These are phyloP conservation scores for Pteropus rufus DNA, from an alignment of 2,797 vertebrate species.

Conservation along the genomic window DNA sequence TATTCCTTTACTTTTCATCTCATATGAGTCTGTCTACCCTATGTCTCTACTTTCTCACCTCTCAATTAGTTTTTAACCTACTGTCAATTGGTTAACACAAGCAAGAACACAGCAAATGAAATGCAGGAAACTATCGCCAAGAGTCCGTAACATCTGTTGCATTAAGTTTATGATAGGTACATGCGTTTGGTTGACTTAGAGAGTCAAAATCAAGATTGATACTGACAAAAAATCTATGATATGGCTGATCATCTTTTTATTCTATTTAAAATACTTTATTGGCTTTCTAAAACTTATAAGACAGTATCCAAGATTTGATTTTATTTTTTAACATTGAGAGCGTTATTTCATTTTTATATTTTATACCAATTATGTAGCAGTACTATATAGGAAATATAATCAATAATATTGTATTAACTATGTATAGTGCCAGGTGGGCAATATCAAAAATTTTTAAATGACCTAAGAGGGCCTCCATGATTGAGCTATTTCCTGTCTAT, in stretches of 20 bases:
- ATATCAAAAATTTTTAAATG: constrained; percentile 1
- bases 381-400: too few relatives aligned
- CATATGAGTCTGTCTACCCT: neutral
- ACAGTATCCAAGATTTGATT: neutral
- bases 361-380: too few relatives aligned
- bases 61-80: neutral
- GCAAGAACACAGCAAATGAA: neutral
- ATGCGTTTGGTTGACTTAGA: constrained; percentile 1
- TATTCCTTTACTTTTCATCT: neutral
- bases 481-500: neutral
- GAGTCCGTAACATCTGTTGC: neutral
- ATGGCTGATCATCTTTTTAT: neutral
- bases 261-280: neutral
- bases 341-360: too few relatives aligned
- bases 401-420: too few relatives aligned
- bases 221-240: neutral
- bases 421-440: neutral
- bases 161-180: neutral
- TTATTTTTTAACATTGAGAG: too few relatives aligned
- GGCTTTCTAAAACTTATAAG: neutral
- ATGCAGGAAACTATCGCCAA: neutral
- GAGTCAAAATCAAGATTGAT: neutral
- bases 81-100: neutral
- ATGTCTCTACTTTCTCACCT: neutral
- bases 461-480: neutral